Percentiles rank a stretch among this genome's conserved stretches.
Evolutionary conservation across 2,888 invertebrate genomes (phyloP).

Genomic region (Ichneumoninae sp.): DNA sequence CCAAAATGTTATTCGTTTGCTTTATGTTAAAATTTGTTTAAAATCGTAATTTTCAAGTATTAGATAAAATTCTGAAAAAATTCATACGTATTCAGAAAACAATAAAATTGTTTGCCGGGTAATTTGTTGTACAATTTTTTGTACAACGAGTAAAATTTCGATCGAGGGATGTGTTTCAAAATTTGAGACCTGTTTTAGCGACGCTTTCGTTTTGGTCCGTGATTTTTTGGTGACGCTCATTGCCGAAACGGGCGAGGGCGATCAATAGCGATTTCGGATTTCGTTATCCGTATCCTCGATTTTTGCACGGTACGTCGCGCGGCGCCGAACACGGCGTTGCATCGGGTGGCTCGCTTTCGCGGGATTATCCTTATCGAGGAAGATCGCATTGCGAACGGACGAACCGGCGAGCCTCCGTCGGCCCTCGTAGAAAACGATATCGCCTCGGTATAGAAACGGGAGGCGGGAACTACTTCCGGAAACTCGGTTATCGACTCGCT

Average conservation of each 20-base stretch:
- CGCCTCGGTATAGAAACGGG: slow-evolving; percentile 11
- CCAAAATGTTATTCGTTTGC: too few species aligned
- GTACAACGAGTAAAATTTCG: too few species aligned
- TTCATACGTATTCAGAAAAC: too few species aligned
- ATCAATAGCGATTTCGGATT: slow-evolving; percentile 35
- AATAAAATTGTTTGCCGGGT: too few species aligned
- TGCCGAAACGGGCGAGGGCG: slow-evolving; percentile 11
- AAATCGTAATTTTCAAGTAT: too few species aligned
- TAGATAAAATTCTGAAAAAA: too few species aligned
- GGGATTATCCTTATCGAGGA: slow-evolving; percentile 39
- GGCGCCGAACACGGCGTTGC: neutral
- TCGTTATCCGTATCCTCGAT: slow-evolving; percentile 24
- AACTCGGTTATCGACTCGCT: slow-evolving; percentile 55
- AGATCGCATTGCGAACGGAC: slow-evolving; percentile 51
- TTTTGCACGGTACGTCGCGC: neutral
- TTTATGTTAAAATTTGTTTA: too few species aligned
- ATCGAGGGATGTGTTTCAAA: neutral
- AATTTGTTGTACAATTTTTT: too few species aligned
- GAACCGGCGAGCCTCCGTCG: slow-evolving; percentile 3
- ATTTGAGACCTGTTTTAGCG: neutral
- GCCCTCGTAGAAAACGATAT: slow-evolving; percentile 52
- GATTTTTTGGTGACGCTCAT: neutral
- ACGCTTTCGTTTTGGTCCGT: neutral
- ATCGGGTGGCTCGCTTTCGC: slow-evolving; percentile 47
- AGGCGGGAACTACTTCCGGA: slow-evolving; percentile 45